Evolutionary conservation across 2,888 invertebrate genomes (phyloP), one percentile per base, ranked within the genome.

Genomic region (Pollenia griseotomentosa): DNA sequence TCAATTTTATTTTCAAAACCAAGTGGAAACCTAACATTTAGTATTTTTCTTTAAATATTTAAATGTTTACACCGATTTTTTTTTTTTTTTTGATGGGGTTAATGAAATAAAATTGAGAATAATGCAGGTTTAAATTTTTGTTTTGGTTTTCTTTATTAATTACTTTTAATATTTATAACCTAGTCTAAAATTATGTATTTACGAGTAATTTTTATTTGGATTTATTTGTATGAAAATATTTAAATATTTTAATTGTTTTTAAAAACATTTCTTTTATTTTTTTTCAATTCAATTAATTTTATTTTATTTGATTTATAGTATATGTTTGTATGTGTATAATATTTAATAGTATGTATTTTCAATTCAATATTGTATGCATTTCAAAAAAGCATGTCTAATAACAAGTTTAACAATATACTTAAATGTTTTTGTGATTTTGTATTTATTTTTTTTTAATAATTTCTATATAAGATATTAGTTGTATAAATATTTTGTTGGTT

Each of bases 171-270:
- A 23, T 89, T 89, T 90, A 89, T 91, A 90, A 90, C 89, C 90
- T 91, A 90, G 89, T 90, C 90, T 90, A 90, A 91, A 91, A 90
- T 90, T 91, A 88, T 33, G 33, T 33, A 33, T 33, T 33, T 33
- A 33, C 33, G 33, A 33, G 33, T 33, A 6, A 6, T 33, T 33
- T 87, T 90, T 63, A 65, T 88, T 89, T 89, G 19, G 14, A n/a
- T 89, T 89, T 88, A 85, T 88, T 75, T 83, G 87, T 88, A 79
- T 83, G 66, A 88, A 89, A 88, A 89, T 87, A 85, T 88, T 88
- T 85, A 89, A 88, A 89, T 87, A 85, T 88, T 88, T 85, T 59
- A 84, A 86, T 68, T 71, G 46, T 63, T 75, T 55, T 75, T 70
- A 77, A 83, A 83, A 85, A 83, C 63, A 77, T 77, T 55, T 74